Percentiles rank a stretch among this genome's conserved stretches.
Conservation (phyloP, 2,113 vertebrate species). For the Mustelus asterias region DNA sequence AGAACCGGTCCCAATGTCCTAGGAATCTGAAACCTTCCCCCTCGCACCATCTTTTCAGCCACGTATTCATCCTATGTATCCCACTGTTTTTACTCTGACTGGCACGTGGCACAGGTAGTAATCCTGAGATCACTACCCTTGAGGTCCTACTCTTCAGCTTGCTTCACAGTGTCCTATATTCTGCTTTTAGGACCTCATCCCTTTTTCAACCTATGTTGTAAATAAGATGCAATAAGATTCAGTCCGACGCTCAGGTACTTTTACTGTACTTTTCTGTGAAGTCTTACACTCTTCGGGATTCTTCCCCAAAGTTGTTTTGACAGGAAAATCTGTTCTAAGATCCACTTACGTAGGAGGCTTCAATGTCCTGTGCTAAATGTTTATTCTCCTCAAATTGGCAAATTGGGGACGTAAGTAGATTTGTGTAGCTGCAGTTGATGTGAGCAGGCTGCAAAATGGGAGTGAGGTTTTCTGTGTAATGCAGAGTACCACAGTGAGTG, state of each 20-base stretch:
- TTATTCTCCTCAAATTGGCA: neutral
- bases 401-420: neutral
- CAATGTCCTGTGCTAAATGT: neutral
- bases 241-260: neutral
- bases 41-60: too few relatives aligned
- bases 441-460: neutral
- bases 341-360: neutral
- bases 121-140: too few relatives aligned
- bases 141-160: too few relatives aligned
- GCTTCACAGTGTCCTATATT: too few relatives aligned
- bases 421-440: neutral
- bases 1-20: too few relatives aligned
- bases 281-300: neutral
- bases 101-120: too few relatives aligned
- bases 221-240: neutral
- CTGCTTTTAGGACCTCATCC: too few relatives aligned
- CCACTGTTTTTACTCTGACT: too few relatives aligned
- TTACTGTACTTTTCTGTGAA: neutral
- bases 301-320: constrained; percentile 6
- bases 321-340: neutral
- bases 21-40: too few relatives aligned
- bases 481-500: neutral
- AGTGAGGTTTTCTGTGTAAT: neutral
- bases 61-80: too few relatives aligned
- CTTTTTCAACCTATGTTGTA: too few relatives aligned